Base-by-base conservation (phyloP, 37 sponge, comb jelly and placozoan genomes). In the Axinella damicornis region DNA sequence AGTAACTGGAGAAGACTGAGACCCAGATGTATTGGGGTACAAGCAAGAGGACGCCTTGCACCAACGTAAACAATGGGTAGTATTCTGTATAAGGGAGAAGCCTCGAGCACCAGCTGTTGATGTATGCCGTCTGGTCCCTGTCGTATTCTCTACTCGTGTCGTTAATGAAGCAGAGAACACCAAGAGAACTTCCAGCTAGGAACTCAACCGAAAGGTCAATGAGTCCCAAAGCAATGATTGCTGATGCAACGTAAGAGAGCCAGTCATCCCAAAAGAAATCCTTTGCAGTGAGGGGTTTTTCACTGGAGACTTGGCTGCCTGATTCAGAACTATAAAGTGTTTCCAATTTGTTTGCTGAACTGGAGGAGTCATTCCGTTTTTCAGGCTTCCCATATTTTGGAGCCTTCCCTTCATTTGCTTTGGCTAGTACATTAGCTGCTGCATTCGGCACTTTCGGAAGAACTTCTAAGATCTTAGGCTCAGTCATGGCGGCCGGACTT, bases 201-300 rank as follows among this genome's bases (percentile, higher is more conserved):
- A 41, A 84, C 30, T 84, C 84, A 16, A 52, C 21, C 25, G 74
- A 1, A 15, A 56, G 41, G 61, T 74, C 84, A 59, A 74, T 53
- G 24, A 46, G 76, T 5, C 65, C 41, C 1, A 84, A 66, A 5
- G 64, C 84, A n/a, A 84, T 24, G 1, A 84, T 74, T 5, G 61
- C 84, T 9, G 76, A 73, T 28, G 74, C 84, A 59, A 84, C 52
- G 76, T 74, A 84, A 52, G 74, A 65, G 4, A 74, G 34, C 55
- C 60, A 53, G 9, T 64, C 41, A 52, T 84, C 84, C 84, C 84
- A 84, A 35, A 84, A 84, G 75, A 84, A 84, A 31, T 73, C 75
- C 1, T 28, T 24, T 28, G 66, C 66, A 6, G 33, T 22, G 27
- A 65, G 33, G n/a, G n/a, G n/a, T n/a, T n/a, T n/a, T n/a, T n/a